A percentile compares a stretch with the other conserved stretches of the same genome.
phyloP scores from a whole-genome alignment of 2,888 invertebrate genomes.

The Drosophila anomalata region DNA sequence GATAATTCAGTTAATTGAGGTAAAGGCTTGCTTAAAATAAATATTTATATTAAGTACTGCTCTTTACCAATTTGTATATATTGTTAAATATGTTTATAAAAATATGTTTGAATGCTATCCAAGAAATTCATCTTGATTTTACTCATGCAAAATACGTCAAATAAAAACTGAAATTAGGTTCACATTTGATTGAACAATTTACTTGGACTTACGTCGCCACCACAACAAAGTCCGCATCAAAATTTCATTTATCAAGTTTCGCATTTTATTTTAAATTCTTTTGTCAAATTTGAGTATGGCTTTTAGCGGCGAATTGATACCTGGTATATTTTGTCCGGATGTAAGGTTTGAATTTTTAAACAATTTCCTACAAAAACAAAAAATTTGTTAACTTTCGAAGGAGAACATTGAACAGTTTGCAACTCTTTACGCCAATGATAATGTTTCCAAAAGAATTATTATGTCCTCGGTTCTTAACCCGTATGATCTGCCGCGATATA shows the following conservation, averaged over 20 bases:
- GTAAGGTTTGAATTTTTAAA: background rate
- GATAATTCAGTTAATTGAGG: background rate
- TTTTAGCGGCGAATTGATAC: conserved; percentile 9
- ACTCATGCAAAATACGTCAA: conserved; percentile 12
- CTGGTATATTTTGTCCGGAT: conserved; percentile 26
- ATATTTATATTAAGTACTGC: background rate
- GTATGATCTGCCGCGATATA: background rate
- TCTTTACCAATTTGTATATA: background rate
- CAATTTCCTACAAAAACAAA: background rate
- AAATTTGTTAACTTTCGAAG: background rate
- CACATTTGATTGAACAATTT: background rate
- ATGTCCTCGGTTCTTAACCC: conserved; percentile 9
- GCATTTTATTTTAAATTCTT: background rate
- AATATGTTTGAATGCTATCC: too few relatives aligned
- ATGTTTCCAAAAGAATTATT: conserved; percentile 8
- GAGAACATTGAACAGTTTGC: conserved; percentile 28
- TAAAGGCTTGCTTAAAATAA: background rate
- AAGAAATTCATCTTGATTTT: background rate
- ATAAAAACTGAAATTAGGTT: background rate
- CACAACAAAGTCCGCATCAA: conserved; percentile 11
- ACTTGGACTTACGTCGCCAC: background rate
- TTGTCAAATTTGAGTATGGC: conserved; percentile 15
- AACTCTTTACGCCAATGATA: conserved; percentile 15
- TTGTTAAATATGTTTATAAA: too few relatives aligned
- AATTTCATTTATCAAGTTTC: conserved; percentile 7